These are phyloP conservation scores for Homarus americanus DNA, from an alignment of 1,140 invertebrate species.

Conservation along the genomic window DNA sequence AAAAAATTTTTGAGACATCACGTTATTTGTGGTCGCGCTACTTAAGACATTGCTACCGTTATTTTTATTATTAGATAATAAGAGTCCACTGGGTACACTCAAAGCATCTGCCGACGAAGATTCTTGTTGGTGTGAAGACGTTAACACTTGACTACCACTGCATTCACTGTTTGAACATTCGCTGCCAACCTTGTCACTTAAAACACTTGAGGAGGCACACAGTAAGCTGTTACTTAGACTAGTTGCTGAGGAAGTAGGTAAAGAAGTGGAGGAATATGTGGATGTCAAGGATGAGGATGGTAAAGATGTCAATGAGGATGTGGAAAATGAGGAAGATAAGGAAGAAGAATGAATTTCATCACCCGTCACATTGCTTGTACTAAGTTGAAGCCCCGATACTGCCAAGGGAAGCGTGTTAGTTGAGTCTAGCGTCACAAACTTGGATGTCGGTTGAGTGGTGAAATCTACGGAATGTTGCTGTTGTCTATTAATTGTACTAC, in stretches of 20 bases:
- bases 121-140: constrained; percentile 53
- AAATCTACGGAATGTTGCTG: constrained; percentile 69
- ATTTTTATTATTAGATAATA: constrained; percentile 67
- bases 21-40: constrained; percentile 68
- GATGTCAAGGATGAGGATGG: constrained; percentile 49
- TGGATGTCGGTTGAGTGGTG: constrained; percentile 68
- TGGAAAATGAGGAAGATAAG: constrained; percentile 57
- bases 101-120: constrained; percentile 63
- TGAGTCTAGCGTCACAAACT: constrained; percentile 67
- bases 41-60: constrained; percentile 70
- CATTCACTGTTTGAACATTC: constrained; percentile 67
- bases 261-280: constrained; percentile 46
- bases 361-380: constrained; percentile 73
- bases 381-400: constrained; percentile 72
- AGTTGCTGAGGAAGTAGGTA: constrained; percentile 65
- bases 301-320: constrained; percentile 48
- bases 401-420: constrained; percentile 71
- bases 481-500: constrained; percentile 65
- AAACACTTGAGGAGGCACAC: constrained; percentile 67
- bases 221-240: constrained; percentile 73
- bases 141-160: constrained; percentile 48
- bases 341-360: constrained; percentile 68
- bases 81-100: constrained; percentile 66
- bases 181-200: constrained; percentile 62
- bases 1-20: constrained; percentile 71